Evolutionary conservation across 2,888 invertebrate genomes (phyloP).

Genomic region (Pyralis farinalis): DNA sequence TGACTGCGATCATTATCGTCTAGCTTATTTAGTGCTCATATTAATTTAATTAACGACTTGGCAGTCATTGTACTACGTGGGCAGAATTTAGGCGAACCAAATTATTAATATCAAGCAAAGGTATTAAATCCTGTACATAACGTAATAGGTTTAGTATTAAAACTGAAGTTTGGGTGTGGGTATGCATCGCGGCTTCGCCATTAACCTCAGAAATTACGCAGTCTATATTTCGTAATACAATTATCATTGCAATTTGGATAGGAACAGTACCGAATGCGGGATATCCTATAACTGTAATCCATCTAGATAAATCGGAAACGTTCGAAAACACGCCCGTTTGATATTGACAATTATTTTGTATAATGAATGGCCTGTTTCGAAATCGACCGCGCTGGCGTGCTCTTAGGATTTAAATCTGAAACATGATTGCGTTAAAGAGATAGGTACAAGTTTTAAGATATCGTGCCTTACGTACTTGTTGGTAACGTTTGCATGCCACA

Average conservation of each 20-base stretch:
- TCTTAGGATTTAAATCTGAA: slow-evolving; percentile 46
- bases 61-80: slow-evolving; percentile 1
- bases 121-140: neutral
- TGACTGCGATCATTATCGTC: neutral
- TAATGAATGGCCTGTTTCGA: slow-evolving; percentile 52
- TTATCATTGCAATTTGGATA: slow-evolving; percentile 62
- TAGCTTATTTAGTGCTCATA: neutral
- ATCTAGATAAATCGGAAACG: slow-evolving; percentile 54
- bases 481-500: slow-evolving; percentile 23
- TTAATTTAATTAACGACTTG: neutral
- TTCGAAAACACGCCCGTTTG: slow-evolving; percentile 47
- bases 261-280: slow-evolving; percentile 48
- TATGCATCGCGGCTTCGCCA: slow-evolving; percentile 32
- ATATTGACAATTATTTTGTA: slow-evolving; percentile 63
- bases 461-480: slow-evolving; percentile 9
- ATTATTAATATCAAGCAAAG: slow-evolving; percentile 1
- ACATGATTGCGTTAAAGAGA: slow-evolving; percentile 44
- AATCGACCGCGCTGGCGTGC: slow-evolving; percentile 30
- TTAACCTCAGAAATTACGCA: slow-evolving; percentile 35
- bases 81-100: slow-evolving; percentile 3
- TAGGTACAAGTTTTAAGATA: slow-evolving; percentile 31
- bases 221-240: slow-evolving; percentile 54
- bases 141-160: slow-evolving; percentile 10
- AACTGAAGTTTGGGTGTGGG: slow-evolving; percentile 31
- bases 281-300: slow-evolving; percentile 57